Conservation (phyloP, 2,797 vertebrate genomes). For the Columba guinea region DNA sequence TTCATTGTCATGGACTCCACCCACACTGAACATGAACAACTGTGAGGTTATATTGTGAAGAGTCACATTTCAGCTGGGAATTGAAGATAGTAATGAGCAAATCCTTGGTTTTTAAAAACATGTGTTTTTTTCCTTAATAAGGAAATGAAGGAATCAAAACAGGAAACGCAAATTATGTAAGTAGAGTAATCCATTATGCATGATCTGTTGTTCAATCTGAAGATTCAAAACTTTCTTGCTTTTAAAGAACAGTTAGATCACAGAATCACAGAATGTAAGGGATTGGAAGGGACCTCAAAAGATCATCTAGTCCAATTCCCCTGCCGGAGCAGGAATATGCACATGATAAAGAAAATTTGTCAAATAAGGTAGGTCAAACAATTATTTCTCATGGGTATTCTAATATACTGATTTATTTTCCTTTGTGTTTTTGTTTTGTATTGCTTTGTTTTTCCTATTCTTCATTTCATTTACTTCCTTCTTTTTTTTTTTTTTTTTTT, state of each 20-base stretch:
- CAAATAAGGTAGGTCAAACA: not conserved
- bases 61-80: not conserved
- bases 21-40: not conserved
- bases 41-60: not conserved
- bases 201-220: not conserved
- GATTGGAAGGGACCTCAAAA: no score
- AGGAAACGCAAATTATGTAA: not conserved
- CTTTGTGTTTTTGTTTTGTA: no score
- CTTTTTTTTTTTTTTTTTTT: not conserved
- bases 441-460: not conserved
- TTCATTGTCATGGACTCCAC: not conserved
- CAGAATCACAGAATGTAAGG: no score
- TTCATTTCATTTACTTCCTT: not conserved
- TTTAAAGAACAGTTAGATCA: not conserved
- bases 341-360: not conserved
- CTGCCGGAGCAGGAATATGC: not conserved
- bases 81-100: not conserved
- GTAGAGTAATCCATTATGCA: not conserved
- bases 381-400: not conserved
- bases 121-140: not conserved
- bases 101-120: not conserved
- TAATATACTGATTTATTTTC: fast-evolving
- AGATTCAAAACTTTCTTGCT: not conserved
- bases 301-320: no score
- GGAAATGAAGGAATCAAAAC: not conserved